Percentiles rank a stretch among this genome's conserved stretches.
These are phyloP conservation scores for Varanus komodoensis DNA, from an alignment of 2,113 vertebrate genomes.

Conservation along the genomic window DNA sequence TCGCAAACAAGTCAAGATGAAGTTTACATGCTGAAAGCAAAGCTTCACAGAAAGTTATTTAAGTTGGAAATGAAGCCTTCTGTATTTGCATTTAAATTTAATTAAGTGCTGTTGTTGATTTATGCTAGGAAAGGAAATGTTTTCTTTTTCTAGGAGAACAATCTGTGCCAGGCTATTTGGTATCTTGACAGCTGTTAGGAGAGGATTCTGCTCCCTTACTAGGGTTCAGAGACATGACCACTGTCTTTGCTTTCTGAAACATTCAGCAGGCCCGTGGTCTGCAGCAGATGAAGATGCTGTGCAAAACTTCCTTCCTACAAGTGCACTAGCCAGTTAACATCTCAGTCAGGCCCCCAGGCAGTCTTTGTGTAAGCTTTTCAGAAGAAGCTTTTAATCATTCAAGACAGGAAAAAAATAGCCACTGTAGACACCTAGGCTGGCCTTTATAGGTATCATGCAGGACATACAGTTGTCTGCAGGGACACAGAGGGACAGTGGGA, in stretches of 20 bases:
- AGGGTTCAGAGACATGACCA: not conserved
- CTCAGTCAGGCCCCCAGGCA: not conserved
- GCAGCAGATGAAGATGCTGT: not conserved
- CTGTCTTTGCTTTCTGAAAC: not conserved
- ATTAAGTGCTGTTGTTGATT: slow-evolving; percentile 10
- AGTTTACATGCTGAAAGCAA: not conserved
- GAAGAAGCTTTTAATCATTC: not conserved
- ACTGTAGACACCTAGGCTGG: not conserved
- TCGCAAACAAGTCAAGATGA: not conserved
- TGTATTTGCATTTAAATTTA: slow-evolving; percentile 19
- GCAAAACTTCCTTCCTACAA: not conserved
- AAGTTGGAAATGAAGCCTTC: not conserved
- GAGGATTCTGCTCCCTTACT: not conserved
- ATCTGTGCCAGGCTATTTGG: not conserved
- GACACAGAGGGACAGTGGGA: too few species aligned
- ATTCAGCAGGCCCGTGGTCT: not conserved
- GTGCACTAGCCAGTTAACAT: not conserved
- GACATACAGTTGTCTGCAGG: not conserved
- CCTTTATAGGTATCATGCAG: not conserved
- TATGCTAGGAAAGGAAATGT: slow-evolving; percentile 5
- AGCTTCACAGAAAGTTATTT: not conserved
- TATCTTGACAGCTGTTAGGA: not conserved
- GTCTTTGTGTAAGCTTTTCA: not conserved
- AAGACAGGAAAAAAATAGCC: not conserved
- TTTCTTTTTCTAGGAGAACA: not conserved